Conservation (phyloP, 1,140 invertebrate genomes). For the Drosophila setifemur region DNA sequence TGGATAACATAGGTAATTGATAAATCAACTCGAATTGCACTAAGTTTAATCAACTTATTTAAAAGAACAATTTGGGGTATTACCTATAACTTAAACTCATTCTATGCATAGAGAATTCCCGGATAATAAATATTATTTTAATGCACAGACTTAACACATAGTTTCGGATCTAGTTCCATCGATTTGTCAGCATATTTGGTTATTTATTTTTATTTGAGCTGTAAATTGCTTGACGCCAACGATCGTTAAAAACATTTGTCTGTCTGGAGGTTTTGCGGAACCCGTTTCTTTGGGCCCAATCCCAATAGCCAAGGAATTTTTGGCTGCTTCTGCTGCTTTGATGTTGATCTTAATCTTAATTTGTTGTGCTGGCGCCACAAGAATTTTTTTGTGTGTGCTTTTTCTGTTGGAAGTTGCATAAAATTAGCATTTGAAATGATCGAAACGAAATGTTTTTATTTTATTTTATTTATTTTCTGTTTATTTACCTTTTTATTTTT, state of each 20-base stretch:
- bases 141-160: not conserved
- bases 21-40: too few species aligned
- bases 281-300: constrained; percentile 38
- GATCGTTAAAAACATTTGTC: constrained; percentile 53
- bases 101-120: too few species aligned
- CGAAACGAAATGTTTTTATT: constrained; percentile 46
- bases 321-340: constrained; percentile 42
- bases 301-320: constrained; percentile 41
- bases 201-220: constrained; percentile 73
- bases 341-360: constrained; percentile 78
- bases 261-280: constrained; percentile 33
- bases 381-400: constrained; percentile 33
- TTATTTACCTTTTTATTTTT: constrained; percentile 37
- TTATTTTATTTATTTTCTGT: constrained; percentile 48
- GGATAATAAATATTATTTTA: not conserved
- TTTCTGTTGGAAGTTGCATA: constrained; percentile 41
- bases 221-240: constrained; percentile 73
- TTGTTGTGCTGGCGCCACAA: constrained; percentile 72
- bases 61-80: too few species aligned
- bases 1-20: too few species aligned
- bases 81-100: too few species aligned
- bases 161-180: constrained; percentile 50
- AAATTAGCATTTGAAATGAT: constrained; percentile 61
- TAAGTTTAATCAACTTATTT: too few species aligned
- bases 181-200: constrained; percentile 55